These are phyloP conservation scores for Capra hircus DNA, from an alignment of 2,113 vertebrate species.

Conservation along the genomic window DNA sequence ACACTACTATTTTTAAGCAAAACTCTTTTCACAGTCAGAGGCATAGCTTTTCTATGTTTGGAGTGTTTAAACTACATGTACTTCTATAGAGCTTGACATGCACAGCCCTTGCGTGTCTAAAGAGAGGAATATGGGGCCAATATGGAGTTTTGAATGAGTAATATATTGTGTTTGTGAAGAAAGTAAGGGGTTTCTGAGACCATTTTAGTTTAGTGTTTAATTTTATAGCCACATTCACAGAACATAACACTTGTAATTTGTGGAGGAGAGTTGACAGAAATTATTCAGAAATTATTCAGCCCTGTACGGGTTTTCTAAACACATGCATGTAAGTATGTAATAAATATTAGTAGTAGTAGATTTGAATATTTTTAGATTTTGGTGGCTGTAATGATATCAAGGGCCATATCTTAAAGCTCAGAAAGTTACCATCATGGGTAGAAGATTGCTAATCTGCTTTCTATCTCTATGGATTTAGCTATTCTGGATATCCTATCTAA, in stretches of 20 bases:
- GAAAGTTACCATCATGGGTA: not conserved
- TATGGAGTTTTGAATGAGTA: not conserved
- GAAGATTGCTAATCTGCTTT: not conserved
- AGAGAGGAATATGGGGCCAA: not conserved
- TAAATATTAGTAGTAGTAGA: not conserved
- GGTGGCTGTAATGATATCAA: not conserved
- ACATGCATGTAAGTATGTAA: not conserved
- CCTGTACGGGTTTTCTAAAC: not conserved
- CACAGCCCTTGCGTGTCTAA: not conserved
- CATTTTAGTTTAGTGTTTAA: not conserved
- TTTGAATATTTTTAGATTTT: not conserved
- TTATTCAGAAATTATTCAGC: not conserved
- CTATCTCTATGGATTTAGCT: not conserved
- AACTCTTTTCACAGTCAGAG: conserved; percentile 13
- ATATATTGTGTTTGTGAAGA: not conserved
- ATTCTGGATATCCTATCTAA: not conserved
- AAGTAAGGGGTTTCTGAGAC: not conserved
- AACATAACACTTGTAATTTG: not conserved
- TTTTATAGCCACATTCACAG: not conserved
- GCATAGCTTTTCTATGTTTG: conserved; percentile 20
- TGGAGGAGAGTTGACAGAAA: not conserved
- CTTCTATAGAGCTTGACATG: not conserved
- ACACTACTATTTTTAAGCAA: conserved; percentile 25
- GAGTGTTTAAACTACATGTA: not conserved
- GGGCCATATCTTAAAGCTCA: not conserved